Base-by-base conservation (phyloP, 2,113 vertebrate species). In the Carettochelys insculpta region DNA sequence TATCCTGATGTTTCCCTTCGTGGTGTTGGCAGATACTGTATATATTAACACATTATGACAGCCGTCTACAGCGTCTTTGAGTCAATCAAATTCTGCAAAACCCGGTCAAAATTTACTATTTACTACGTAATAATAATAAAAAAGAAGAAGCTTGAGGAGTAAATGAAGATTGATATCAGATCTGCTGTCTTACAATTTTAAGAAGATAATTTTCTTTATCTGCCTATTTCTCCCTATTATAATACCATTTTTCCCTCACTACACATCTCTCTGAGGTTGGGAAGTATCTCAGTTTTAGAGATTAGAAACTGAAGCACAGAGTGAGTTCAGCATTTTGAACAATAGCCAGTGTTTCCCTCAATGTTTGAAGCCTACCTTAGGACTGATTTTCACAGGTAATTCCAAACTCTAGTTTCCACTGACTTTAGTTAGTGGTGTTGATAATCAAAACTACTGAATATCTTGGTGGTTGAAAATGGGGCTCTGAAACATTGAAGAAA, bases 1-100 rank as follows among this genome's bases (percentile, higher is more conserved):
- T 83, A 94, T 95, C 91, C 83, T 94, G 85, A 94, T 94, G 89
- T 93, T 73, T 95, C 75, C 50, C 77, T 78, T 27, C 79, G 85
- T 83, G 83, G 94, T 96, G 91, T 95, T 97, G 94, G 86, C 92
- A 97, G 87, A 41, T 94, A 82, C 80, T 89, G 90, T 93, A 95
- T 95, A 94, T 94, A 96, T 97, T 97, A 97, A 80, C 95, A 96
- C 94, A 85, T 97, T 96, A 83, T 95, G 88, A 96, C 93, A 94
- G 80, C 88, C 48, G 87, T 94, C 86, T 89, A 92, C 52, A 90
- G 89, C 80, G 86, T 85, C 79, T 89, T 65, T 90, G 82, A 96
- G 89, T 96, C 95, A 97, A 88, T 97, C 94, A 93, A 88, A 34
- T 92, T 95, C 82, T 73, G 92, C 73, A 86, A 96, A 96, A 94